phyloP scores from a whole-genome alignment of 2,113 vertebrate genomes.

The Carassius gibelio region DNA sequence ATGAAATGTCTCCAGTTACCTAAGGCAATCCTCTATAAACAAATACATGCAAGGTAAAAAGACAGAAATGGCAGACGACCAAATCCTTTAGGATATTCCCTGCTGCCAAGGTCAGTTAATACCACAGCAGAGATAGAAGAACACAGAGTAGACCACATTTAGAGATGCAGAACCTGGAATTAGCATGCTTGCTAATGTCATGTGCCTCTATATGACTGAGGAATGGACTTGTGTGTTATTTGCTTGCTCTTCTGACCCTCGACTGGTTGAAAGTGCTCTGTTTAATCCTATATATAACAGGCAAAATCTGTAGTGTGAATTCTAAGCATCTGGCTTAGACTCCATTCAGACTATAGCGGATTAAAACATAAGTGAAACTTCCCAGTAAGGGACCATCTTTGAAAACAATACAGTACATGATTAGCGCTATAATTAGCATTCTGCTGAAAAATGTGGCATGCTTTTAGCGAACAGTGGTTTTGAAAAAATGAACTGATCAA shows the following conservation, averaged over 20 bases:
- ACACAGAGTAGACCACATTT: neutral
- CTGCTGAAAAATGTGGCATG: neutral
- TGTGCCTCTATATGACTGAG: neutral
- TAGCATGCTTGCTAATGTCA: neutral
- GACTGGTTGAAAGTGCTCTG: neutral
- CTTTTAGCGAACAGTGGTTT: neutral
- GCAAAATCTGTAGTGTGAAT: conserved; percentile 59
- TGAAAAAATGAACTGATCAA: neutral
- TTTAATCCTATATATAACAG: conserved; percentile 61
- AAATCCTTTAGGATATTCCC: conserved; percentile 8
- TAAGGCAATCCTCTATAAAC: conserved; percentile 26
- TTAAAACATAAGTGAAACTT: conserved; percentile 60
- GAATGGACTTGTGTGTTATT: conserved; percentile 34
- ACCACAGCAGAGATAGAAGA: neutral
- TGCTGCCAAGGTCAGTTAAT: conserved; percentile 11
- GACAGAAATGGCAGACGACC: neutral
- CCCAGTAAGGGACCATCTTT: conserved; percentile 26
- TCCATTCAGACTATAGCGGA: conserved; percentile 58
- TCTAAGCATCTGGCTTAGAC: conserved; percentile 64
- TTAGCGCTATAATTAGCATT: conserved; percentile 28
- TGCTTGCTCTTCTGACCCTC: neutral
- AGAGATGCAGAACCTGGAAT: neutral
- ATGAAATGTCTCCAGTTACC: conserved; percentile 29
- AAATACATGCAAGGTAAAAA: conserved; percentile 1
- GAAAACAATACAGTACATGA: conserved; percentile 51